phyloP scores from a whole-genome alignment of 2,797 vertebrate species.

The Macroramphosus scolopax region DNA sequence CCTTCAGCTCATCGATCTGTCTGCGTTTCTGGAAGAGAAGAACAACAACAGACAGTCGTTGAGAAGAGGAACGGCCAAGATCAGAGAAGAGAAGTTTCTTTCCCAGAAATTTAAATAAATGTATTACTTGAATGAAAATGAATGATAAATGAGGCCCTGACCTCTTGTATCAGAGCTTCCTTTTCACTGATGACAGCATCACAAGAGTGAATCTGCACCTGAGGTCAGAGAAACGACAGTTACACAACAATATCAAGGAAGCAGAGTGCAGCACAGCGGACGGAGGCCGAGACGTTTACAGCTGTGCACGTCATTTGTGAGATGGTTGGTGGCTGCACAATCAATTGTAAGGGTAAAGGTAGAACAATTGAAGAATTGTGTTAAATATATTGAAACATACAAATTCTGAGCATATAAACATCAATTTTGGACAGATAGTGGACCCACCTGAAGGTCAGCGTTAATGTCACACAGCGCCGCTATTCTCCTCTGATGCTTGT shows the following conservation, averaged over 20 bases:
- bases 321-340: neutral
- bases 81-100: too few species aligned
- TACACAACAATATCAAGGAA: neutral
- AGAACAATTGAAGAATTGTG: too few species aligned
- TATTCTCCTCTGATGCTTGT: constrained; percentile 83
- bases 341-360: too few species aligned
- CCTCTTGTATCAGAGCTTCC: constrained; percentile 81
- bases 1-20: constrained; percentile 82
- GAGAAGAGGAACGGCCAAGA: too few species aligned
- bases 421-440: neutral
- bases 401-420: neutral
- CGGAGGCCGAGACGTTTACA: too few species aligned
- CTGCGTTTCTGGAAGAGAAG: constrained; percentile 76
- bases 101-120: too few species aligned
- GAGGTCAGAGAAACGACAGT: constrained; percentile 5
- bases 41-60: neutral
- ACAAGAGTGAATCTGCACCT: constrained; percentile 81
- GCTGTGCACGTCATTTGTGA: too few species aligned
- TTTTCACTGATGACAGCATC: constrained; percentile 78
- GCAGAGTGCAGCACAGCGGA: too few species aligned
- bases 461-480: constrained; percentile 78
- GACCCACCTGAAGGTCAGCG: constrained; percentile 82
- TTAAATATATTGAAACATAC: neutral
- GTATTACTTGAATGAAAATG: too few species aligned
- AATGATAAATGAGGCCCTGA: constrained; percentile 64